phyloP scores from a whole-genome alignment of 2,888 invertebrate species.

The Andricus quercusramuli region DNA sequence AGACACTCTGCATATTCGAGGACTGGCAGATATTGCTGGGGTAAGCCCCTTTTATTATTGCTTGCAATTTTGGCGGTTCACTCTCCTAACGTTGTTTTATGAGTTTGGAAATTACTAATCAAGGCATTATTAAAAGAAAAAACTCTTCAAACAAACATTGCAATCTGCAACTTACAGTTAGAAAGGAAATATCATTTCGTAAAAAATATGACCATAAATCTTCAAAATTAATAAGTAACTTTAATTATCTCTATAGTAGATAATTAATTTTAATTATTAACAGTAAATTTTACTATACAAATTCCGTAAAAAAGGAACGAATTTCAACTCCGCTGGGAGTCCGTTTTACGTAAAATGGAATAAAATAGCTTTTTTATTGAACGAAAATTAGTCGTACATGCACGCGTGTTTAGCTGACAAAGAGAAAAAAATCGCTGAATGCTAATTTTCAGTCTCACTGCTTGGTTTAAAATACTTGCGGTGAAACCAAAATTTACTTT shows the following conservation, averaged over 20 bases:
- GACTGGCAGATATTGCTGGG: slow-evolving; percentile 89
- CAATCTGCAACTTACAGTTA: not conserved
- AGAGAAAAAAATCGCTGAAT: not conserved
- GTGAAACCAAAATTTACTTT: not conserved
- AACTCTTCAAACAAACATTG: not conserved
- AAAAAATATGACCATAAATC: not conserved
- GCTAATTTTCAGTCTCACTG: not conserved
- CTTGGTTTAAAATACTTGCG: not conserved
- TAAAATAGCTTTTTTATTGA: not conserved
- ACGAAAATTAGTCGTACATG: not conserved
- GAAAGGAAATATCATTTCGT: not conserved
- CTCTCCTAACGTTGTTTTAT: not conserved
- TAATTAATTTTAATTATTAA: slow-evolving; percentile 1
- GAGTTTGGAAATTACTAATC: not conserved
- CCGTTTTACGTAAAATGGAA: too few species aligned
- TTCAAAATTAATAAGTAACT: not conserved
- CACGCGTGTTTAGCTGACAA: not conserved
- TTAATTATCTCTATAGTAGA: not conserved
- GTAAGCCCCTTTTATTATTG: slow-evolving; percentile 78
- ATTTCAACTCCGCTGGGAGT: too few species aligned
- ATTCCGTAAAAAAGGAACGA: too few species aligned
- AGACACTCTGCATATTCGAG: slow-evolving; percentile 89
- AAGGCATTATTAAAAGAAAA: not conserved
- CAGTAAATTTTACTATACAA: too few species aligned
- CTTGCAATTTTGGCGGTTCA: not conserved